Base-by-base conservation (phyloP, 2,113 vertebrate genomes). In the Dipodomys spectabilis region DNA sequence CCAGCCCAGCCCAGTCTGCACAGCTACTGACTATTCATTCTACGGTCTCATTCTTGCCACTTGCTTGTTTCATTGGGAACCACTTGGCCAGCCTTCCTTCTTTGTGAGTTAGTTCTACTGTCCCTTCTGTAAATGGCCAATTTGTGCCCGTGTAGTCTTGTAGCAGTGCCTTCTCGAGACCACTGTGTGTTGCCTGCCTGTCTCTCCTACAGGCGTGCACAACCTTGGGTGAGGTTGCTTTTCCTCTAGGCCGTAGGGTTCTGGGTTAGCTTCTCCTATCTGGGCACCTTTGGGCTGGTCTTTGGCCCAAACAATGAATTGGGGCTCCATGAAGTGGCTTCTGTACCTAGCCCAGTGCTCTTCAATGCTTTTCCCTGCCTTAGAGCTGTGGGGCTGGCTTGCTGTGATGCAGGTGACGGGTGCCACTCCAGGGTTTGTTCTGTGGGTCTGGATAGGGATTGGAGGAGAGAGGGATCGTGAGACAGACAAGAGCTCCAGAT, bases 111-210 rank as follows among this genome's bases (percentile, higher is more conserved):
- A 75, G 22, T 64, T 77, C 30, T n/a, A 0, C 69, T 22, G 27
- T 77, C 79, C 7, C 30, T 4, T 32, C 80, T 45, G 20, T 15
- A 5, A n/a, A 45, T 0, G 44, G 83, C 49, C 65, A 12, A 2
- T 4, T 27, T 49, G 80, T 16, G 2, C 28, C 2, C 30, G 10
- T 1, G 12, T 2, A 11, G 30, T 18, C 72, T 5, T 3, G 25
- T 2, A 11, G 27, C 78, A 1, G 6, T 4, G 25, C 22, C 82
- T 49, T n/a, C 8, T n/a, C 10, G 3, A 19, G 6, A 2, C n/a
- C 9, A 7, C 6, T 5, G 16, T 27, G 80, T 30, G 57, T 30
- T 16, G 4, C 57, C 69, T 35, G 20, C 65, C 74, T 0, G 8
- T 15, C 4, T 73, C 49, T 88, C n/a, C 35, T 23, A 3, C 22